Percentiles rank a stretch among this genome's conserved stretches.
Evolutionary conservation across 2,888 invertebrate genomes (phyloP).

Genomic region (Diplazon laetatorius): DNA sequence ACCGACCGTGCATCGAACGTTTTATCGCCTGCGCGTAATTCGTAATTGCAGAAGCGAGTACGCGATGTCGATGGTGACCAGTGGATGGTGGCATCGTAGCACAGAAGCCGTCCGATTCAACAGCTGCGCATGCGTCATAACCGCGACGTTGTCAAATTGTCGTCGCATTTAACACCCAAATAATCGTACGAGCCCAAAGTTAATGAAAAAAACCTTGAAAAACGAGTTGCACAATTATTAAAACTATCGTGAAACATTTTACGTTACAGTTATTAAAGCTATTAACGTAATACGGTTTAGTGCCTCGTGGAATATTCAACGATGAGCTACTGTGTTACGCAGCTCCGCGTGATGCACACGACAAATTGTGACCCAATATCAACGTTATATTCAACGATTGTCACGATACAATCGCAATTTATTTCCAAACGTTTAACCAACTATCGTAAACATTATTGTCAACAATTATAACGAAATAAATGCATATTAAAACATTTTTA

Average conservation of each 20-base stretch:
- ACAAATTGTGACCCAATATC: constrained; percentile 70
- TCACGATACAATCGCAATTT: constrained; percentile 33
- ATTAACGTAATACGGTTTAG: constrained; percentile 73
- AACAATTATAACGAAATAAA: constrained; percentile 65
- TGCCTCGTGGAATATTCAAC: constrained; percentile 81
- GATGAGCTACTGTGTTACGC: constrained; percentile 82
- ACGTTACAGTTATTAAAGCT: constrained; percentile 72
- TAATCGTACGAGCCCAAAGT: constrained; percentile 69
- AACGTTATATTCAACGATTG: constrained; percentile 60
- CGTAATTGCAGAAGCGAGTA: no score
- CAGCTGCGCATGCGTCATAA: constrained; percentile 67
- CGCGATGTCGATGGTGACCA: no score
- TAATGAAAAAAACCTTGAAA: constrained; percentile 70
- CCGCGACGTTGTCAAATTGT: constrained; percentile 79
- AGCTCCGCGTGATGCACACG: constrained; percentile 79
- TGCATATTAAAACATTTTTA: constrained; percentile 72
- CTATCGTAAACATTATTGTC: constrained; percentile 26
- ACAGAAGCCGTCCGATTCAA: neutral
- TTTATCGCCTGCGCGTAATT: no score
- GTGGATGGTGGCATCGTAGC: no score
- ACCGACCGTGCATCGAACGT: neutral
- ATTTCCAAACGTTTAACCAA: neutral
- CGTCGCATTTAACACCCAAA: constrained; percentile 74
- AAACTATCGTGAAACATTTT: constrained; percentile 47
- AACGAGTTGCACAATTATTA: constrained; percentile 71